Evolutionary conservation across 1,140 invertebrate genomes (phyloP), one percentile per base, ranked within the genome.

Genomic region (Drosophila teissieri): DNA sequence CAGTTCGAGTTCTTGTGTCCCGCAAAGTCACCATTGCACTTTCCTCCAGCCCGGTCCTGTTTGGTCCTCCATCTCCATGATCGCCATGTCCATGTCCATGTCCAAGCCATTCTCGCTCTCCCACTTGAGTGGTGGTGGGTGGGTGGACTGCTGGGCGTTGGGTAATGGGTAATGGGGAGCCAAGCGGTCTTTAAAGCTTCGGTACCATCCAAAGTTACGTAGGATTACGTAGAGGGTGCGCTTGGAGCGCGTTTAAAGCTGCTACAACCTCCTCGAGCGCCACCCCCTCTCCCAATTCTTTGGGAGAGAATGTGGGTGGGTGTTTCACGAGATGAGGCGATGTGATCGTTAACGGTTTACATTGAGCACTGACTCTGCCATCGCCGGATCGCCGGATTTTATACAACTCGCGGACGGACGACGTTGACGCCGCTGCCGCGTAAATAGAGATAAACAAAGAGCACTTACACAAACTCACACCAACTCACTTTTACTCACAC

Each of bases 191-290:
- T 65, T 86, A 86, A 86, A 86, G 82, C 82, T 86, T 56, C 69
- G 63, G 39, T 73, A 86, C 78, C 82, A 86, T 75, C 74, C 82
- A 75, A 74, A 17, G 44, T 70, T 36, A 70, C 68, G 68, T 57
- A 31, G 36, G 36, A 34, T 15, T 48, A 48, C 68, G 68, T 57
- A 48, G 64, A 11, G 37, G 46, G 17, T 78, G 78, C 82, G 78
- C 82, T 86, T 58, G 15, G 31, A 86, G 82, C 82, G 82, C 78
- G 49, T 22, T 78, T 86, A 86, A 86, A 86, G 82, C 82, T 86
- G 45, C 39, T 52, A 42, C 68, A 69, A 49, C 31, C 31, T 48
- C 64, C 36, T 51, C 44, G 17, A 40, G 37, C 24, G 44, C 52
- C 68, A 44, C 11, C 17, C 27, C 17, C 27, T 19, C 34, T 31